Percentiles rank a stretch among this genome's conserved stretches.
phyloP scores from a whole-genome alignment of 1,140 invertebrate species.

The Oryzaephilus surinamensis region DNA sequence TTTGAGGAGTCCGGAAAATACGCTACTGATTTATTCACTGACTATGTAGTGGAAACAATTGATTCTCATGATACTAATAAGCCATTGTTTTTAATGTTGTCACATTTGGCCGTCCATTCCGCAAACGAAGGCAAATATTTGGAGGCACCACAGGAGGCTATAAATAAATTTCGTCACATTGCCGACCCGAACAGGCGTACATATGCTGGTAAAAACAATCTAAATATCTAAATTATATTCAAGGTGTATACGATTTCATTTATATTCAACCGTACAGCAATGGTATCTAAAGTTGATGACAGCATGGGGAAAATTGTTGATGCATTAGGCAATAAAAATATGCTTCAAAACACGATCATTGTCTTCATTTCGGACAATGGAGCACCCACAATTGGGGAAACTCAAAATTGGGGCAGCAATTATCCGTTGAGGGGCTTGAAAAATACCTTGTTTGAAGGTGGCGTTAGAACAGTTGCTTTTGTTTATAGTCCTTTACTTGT shows the following conservation, averaged over 20 bases:
- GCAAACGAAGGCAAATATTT: conserved; percentile 46
- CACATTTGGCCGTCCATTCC: conserved; percentile 55
- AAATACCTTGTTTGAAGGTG: conserved; percentile 51
- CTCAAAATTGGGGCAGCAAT: conserved; percentile 53
- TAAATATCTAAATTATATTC: background rate
- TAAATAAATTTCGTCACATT: conserved; percentile 53
- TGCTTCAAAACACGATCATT: conserved; percentile 58
- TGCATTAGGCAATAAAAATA: conserved; percentile 44
- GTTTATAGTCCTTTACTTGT: conserved; percentile 43
- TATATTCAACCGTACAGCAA: conserved; percentile 37
- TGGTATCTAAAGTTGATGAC: conserved; percentile 61
- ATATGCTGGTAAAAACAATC: conserved; percentile 49
- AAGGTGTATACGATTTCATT: no score
- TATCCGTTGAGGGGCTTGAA: conserved; percentile 52
- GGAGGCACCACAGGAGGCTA: conserved; percentile 51
- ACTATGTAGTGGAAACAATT: conserved; percentile 50
- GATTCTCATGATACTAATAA: conserved; percentile 43
- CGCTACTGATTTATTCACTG: conserved; percentile 57
- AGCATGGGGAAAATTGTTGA: conserved; percentile 54
- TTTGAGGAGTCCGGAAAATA: conserved; percentile 53
- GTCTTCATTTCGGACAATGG: conserved; percentile 63
- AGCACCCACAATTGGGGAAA: conserved; percentile 37
- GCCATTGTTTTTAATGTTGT: conserved; percentile 58
- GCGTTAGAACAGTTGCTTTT: conserved; percentile 49
- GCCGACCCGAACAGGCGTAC: conserved; percentile 49